These are phyloP conservation scores for Mercenaria mercenaria DNA, from an alignment of 1,140 invertebrate species.

Conservation along the genomic window DNA sequence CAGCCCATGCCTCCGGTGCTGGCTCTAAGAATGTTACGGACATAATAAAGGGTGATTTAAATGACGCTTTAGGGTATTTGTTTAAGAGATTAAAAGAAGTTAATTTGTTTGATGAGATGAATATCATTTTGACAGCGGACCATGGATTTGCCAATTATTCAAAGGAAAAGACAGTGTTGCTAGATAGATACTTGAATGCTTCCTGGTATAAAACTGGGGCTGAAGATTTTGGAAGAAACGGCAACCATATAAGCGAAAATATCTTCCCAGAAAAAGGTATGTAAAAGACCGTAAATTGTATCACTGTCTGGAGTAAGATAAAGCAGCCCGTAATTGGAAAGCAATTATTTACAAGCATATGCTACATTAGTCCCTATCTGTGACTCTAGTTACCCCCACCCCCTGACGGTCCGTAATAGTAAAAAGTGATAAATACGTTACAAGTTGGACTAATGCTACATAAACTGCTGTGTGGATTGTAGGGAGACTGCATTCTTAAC, in stretches of 20 bases:
- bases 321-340: no score
- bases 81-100: constrained; percentile 72
- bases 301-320: no score
- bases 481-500: no score
- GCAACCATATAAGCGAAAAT: neutral
- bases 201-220: constrained; percentile 14
- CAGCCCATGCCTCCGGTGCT: constrained; percentile 84
- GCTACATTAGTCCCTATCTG: no score
- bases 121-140: constrained; percentile 91
- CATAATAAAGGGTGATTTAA: constrained; percentile 57
- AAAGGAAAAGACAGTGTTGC: neutral
- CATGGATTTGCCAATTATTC: constrained; percentile 87
- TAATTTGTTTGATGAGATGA: constrained; percentile 87
- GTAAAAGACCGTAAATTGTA: neutral
- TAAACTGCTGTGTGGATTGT: neutral
- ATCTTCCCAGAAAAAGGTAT: constrained; percentile 49
- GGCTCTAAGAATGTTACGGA: constrained; percentile 70
- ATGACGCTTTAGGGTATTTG: constrained; percentile 73
- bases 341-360: no score
- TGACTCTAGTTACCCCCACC: no score
- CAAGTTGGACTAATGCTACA: no score
- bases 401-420: no score
- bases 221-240: neutral
- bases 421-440: no score
- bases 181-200: neutral